A percentile compares a stretch with the other conserved stretches of the same genome.
These are phyloP conservation scores for Calliopum simillimum DNA, from an alignment of 2,888 invertebrate species.

Conservation along the genomic window DNA sequence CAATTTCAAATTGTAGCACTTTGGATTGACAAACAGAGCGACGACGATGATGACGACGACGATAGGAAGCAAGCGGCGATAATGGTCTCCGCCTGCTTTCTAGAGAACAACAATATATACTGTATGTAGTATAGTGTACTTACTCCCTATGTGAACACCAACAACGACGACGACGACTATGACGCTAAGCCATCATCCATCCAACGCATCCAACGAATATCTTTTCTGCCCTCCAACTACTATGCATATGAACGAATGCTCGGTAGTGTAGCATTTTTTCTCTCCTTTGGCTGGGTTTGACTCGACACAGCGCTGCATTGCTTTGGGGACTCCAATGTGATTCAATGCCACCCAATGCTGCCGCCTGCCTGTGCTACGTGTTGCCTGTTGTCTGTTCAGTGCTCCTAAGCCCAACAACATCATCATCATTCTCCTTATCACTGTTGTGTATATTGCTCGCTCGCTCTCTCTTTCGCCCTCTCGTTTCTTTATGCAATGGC, in stretches of 20 bases:
- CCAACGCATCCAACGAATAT: slow-evolving; percentile 5
- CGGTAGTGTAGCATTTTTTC: not conserved
- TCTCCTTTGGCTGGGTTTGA: not conserved
- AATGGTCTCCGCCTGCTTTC: slow-evolving; percentile 7
- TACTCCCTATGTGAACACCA: not conserved
- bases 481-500: not conserved
- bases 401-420: not conserved
- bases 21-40: slow-evolving; percentile 33
- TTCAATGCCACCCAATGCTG: slow-evolving; percentile 18
- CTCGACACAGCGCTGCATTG: slow-evolving; percentile 20
- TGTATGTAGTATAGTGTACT: slow-evolving; percentile 38
- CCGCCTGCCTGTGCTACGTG: not conserved
- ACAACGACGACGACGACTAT: not conserved
- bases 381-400: not conserved
- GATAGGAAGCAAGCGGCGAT: slow-evolving; percentile 26
- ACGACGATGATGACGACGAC: slow-evolving; percentile 53
- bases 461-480: not conserved
- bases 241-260: slow-evolving; percentile 1
- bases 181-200: not conserved
- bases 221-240: not conserved
- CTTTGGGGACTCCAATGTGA: slow-evolving; percentile 15
- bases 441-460: not conserved
- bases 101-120: slow-evolving; percentile 46
- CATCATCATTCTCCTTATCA: too few species aligned
- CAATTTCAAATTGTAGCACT: slow-evolving; percentile 64